Evolutionary conservation across 2,113 vertebrate species (phyloP).

Genomic region (Damaliscus lunatus): DNA sequence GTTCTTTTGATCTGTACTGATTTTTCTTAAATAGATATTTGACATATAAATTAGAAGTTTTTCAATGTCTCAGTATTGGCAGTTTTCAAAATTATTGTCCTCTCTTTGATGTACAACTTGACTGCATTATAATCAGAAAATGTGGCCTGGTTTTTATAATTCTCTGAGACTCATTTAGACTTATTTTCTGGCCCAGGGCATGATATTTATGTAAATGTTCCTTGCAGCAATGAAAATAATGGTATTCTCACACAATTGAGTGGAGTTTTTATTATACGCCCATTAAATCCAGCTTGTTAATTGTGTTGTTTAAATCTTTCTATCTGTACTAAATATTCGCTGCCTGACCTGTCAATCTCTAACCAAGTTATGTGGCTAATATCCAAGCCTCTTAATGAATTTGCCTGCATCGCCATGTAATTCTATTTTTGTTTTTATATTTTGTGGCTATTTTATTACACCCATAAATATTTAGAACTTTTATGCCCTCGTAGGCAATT

Average conservation of each 20-base stretch:
- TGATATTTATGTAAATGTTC: neutral
- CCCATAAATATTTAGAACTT: conserved; percentile 42
- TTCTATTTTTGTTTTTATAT: neutral
- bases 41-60: neutral
- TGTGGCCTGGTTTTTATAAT: neutral
- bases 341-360: neutral
- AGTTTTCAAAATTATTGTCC: neutral
- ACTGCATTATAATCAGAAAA: neutral
- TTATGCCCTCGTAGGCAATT: conserved; percentile 23
- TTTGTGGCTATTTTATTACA: conserved; percentile 31
- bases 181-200: neutral
- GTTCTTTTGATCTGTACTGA: neutral
- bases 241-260: neutral
- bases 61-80: neutral
- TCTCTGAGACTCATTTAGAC: neutral
- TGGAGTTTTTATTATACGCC: neutral
- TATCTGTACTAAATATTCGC: neutral
- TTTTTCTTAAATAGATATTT: neutral
- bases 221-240: conserved; percentile 5
- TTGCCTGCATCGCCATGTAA: neutral
- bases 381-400: neutral
- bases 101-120: neutral
- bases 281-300: neutral
- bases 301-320: neutral
- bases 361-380: neutral